Evolutionary conservation across 1,140 invertebrate species (phyloP).

Genomic region (Bombyx mori): DNA sequence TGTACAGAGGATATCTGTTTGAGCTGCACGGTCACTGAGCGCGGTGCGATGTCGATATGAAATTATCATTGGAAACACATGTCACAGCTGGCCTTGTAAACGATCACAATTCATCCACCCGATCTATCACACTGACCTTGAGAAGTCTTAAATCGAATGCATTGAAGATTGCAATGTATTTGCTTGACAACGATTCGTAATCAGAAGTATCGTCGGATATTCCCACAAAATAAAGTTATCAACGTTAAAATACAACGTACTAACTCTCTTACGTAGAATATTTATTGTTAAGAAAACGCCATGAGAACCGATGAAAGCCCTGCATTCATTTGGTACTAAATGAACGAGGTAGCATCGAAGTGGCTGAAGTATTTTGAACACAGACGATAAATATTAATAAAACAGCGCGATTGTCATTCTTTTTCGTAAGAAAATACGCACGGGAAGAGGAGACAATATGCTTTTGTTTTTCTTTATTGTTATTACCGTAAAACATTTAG

Average conservation of each 20-base stretch:
- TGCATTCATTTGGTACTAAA: background rate
- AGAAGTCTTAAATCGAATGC: no score
- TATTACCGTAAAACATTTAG: conserved; percentile 69
- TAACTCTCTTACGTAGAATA: background rate
- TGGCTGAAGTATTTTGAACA: conserved; percentile 43
- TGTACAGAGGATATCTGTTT: conserved; percentile 50
- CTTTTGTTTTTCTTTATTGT: conserved; percentile 70
- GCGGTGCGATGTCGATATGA: conserved; percentile 35
- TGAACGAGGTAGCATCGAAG: conserved; percentile 9
- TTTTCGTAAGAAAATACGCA: conserved; percentile 56
- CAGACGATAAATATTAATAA: conserved; percentile 63
- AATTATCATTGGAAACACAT: conserved; percentile 59
- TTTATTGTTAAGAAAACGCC: conserved; percentile 12
- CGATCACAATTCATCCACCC: no score
- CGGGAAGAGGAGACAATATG: conserved; percentile 56
- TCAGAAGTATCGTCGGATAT: no score
- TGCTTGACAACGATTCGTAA: no score
- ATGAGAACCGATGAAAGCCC: conserved; percentile 18
- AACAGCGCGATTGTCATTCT: conserved; percentile 52
- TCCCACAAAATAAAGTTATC: no score
- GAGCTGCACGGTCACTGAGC: conserved; percentile 29
- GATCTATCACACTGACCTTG: no score
- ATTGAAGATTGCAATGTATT: no score
- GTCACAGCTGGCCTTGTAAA: conserved; percentile 8
- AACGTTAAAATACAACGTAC: no score